Evolutionary conservation across 2,113 vertebrate genomes (phyloP).

Genomic region (Pangasianodon hypophthalmus): DNA sequence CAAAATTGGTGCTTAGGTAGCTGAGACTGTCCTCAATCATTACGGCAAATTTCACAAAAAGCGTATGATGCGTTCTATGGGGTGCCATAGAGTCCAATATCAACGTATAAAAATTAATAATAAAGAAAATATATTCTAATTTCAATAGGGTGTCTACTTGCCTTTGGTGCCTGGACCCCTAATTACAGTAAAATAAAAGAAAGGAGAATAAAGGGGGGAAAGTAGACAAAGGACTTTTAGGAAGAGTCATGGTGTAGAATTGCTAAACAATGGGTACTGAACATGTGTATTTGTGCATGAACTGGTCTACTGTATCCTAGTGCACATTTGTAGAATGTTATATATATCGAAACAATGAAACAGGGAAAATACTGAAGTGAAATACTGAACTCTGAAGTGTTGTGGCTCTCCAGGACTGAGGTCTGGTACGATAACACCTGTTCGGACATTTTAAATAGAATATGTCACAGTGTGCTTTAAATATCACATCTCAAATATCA

Average conservation of each 20-base stretch:
- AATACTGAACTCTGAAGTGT: background rate
- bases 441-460: background rate
- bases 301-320: background rate
- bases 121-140: background rate
- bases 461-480: background rate
- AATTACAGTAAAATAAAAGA: background rate
- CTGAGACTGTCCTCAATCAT: background rate
- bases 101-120: background rate
- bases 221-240: background rate
- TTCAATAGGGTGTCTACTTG: background rate
- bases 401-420: background rate
- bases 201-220: background rate
- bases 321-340: background rate
- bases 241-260: background rate
- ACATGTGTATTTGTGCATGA: background rate
- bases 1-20: background rate
- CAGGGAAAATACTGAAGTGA: background rate
- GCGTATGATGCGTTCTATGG: background rate
- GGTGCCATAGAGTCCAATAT: background rate
- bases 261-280: background rate
- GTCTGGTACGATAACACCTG: background rate
- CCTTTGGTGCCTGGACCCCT: background rate
- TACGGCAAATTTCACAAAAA: background rate
- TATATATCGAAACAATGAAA: background rate
- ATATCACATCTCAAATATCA: background rate